phyloP scores from a whole-genome alignment of 2,113 vertebrate species.

The Charadrius vociferus region DNA sequence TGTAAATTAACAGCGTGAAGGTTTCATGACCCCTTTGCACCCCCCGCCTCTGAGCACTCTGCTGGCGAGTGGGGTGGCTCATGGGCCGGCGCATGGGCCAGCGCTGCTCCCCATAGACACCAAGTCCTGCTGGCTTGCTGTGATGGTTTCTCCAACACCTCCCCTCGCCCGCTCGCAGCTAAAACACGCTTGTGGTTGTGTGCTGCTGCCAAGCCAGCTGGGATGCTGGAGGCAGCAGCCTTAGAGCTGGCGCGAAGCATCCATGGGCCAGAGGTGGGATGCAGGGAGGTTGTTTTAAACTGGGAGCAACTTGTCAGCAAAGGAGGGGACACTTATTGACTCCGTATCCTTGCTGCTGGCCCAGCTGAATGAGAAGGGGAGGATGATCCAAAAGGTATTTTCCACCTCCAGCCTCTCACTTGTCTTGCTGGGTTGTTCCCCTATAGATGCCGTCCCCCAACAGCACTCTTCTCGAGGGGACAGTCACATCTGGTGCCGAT shows the following conservation, averaged over 20 bases:
- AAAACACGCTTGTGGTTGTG: accelerated
- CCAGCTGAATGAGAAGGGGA: neutral
- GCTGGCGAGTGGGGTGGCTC: neutral
- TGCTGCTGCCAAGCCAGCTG: neutral
- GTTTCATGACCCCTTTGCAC: neutral
- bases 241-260: neutral
- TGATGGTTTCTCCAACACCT: neutral
- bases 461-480: neutral
- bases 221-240: neutral
- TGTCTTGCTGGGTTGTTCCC: neutral
- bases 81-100: neutral
- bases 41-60: neutral
- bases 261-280: neutral
- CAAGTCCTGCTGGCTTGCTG: neutral
- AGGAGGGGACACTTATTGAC: neutral
- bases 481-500: neutral
- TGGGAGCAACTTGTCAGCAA: neutral
- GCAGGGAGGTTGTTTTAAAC: neutral
- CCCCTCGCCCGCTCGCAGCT: neutral
- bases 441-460: neutral
- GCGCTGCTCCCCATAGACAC: neutral
- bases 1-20: neutral
- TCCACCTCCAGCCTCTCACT: neutral
- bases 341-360: neutral
- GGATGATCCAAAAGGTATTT: neutral